Evolutionary conservation across 2,888 invertebrate species (phyloP), one percentile per base, ranked within the genome.

Genomic region (Pseudanteris insignis): DNA sequence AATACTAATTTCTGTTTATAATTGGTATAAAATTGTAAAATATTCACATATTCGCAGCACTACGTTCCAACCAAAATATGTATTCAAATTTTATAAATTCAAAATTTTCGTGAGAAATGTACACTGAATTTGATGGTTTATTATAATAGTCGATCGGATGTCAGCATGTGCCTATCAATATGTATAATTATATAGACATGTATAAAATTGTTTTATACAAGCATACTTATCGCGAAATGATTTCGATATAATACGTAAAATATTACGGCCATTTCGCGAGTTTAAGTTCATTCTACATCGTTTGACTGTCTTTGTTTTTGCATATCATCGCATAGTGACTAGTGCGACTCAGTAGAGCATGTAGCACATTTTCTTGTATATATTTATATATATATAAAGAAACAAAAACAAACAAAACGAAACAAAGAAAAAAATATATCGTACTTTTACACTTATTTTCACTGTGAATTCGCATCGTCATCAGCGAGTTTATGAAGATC

Each of bases 401-500:
- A 41, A 30, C 10, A 37, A 30, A 51, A 24, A 34, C 26, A 14
- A 33, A 33, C 15, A 33, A 33, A 33, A 15, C 1, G n/a, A n/a
- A n/a, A n/a, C n/a, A n/a, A n/a, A n/a, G n/a, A 34, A 32, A 37
- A 21, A 8, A 32, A n/a, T n/a, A 15, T 2, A 28, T 26, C 9
- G 4, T 26, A 13, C n/a, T n/a, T n/a, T n/a, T n/a, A n/a, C n/a
- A n/a, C n/a, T n/a, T n/a, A n/a, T n/a, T 28, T 69, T 70, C 66
- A 77, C 75, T 78, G 77, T 68, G 78, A 77, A 14, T 65, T 65
- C 36, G 73, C 48, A 46, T 79, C 78, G 12, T 79, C 79, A 53
- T 88, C 88, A 44, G 87, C 84, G 64, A 92, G 82, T 81, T 90
- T 90, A 83, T 92, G 92, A 68, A 93, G 86, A 81, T 93, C 92